Conservation (phyloP, 2,113 vertebrate species). For the Lophochroa leadbeateri region DNA sequence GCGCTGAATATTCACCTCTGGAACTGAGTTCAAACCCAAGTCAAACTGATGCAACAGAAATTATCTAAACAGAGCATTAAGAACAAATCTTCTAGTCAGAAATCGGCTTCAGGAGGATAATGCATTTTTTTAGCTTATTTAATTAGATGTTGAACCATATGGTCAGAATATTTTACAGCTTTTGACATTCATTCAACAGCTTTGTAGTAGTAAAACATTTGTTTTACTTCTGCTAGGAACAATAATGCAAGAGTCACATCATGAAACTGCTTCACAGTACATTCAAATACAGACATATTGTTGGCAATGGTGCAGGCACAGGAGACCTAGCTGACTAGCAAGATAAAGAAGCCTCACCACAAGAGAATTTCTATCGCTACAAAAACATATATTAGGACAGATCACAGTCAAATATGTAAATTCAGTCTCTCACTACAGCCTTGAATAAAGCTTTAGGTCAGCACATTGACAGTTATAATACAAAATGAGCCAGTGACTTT, state of each 20-base stretch:
- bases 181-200: not conserved
- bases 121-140: not conserved
- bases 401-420: not conserved
- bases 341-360: not conserved
- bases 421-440: not conserved
- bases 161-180: not conserved
- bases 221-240: not conserved
- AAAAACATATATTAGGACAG: not conserved
- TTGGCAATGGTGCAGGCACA: not conserved
- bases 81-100: not conserved
- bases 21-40: constrained; percentile 6
- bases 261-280: not conserved
- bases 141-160: not conserved
- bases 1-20: constrained; percentile 40
- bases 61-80: not conserved
- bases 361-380: not conserved
- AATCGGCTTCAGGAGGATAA: not conserved
- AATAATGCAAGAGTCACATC: not conserved
- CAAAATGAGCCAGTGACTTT: not conserved
- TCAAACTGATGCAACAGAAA: constrained; percentile 22
- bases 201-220: not conserved
- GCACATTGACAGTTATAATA: not conserved
- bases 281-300: accelerated
- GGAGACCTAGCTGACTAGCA: not conserved
- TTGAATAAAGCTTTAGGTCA: not conserved